Conservation (phyloP, 2,797 vertebrate genomes). For the Sebastes minor region DNA sequence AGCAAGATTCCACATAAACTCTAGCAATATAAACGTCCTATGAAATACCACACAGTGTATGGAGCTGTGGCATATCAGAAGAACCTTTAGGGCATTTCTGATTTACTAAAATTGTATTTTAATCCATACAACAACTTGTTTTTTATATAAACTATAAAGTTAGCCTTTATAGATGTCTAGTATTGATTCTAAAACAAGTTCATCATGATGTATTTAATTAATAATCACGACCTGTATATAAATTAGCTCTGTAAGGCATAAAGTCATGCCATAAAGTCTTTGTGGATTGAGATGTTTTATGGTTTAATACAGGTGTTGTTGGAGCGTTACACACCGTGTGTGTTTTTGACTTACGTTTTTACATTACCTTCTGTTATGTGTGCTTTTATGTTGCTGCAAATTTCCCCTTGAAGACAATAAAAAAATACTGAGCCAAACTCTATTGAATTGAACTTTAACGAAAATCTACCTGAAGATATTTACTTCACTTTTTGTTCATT, state of each 20-base stretch:
- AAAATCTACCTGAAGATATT: background rate
- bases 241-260: background rate
- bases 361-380: background rate
- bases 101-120: background rate
- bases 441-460: background rate
- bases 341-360: background rate
- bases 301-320: background rate
- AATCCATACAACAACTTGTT: background rate
- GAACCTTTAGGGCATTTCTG: no score
- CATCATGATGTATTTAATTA: background rate
- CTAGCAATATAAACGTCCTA: background rate
- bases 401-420: background rate
- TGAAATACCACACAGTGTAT: background rate
- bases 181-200: background rate
- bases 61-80: background rate
- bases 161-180: background rate
- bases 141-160: background rate
- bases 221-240: background rate
- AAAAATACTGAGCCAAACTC: background rate
- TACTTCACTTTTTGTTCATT: background rate
- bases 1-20: background rate
- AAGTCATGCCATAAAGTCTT: background rate
- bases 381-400: background rate
- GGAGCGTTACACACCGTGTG: accelerated
- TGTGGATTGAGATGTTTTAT: background rate